Percentiles rank a stretch among this genome's conserved stretches.
These are phyloP conservation scores for Eurystomus glaucurus DNA, from an alignment of 2,797 vertebrate genomes.

Conservation along the genomic window DNA sequence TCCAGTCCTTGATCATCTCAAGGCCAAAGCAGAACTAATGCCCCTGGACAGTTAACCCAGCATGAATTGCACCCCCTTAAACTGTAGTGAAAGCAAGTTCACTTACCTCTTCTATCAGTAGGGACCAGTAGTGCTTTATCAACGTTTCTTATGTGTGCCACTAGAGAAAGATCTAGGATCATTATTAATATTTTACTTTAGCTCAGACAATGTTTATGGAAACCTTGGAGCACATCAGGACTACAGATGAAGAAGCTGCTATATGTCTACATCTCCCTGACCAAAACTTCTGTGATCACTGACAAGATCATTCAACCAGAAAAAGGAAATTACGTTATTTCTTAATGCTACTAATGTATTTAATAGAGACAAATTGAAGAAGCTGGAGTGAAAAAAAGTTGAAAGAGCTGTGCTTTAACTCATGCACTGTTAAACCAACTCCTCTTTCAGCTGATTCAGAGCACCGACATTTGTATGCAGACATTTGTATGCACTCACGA, in stretches of 20 bases:
- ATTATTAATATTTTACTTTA: neutral
- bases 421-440: neutral
- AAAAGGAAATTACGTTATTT: neutral
- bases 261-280: neutral
- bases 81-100: neutral
- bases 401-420: neutral
- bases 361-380: neutral
- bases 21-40: neutral
- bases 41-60: neutral
- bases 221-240: neutral
- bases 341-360: neutral
- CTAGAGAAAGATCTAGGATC: neutral
- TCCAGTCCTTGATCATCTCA: neutral
- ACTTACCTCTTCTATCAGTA: neutral
- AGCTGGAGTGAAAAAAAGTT: neutral
- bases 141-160: neutral
- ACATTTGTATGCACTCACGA: neutral
- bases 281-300: neutral
- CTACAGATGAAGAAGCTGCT: neutral
- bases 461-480: neutral
- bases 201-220: neutral
- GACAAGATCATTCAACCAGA: neutral
- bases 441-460: neutral
- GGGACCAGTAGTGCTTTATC: neutral
- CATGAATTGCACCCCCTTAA: neutral